Conservation (phyloP, 1,140 invertebrate species). For the Drosophila micromelanica region DNA sequence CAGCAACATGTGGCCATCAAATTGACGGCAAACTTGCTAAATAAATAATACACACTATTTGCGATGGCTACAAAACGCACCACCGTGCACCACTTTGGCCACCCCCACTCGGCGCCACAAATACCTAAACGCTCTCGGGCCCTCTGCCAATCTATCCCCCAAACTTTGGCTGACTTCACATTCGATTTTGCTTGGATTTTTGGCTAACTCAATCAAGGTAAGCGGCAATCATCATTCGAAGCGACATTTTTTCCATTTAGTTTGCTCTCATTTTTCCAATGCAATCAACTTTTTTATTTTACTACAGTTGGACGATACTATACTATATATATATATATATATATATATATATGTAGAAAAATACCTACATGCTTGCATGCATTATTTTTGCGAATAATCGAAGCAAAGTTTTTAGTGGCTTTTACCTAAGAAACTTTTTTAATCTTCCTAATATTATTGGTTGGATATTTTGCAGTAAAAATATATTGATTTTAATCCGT, state of each 20-base stretch:
- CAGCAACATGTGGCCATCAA: constrained; percentile 74
- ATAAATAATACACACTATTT: constrained; percentile 49
- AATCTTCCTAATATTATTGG: no score
- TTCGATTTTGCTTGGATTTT: constrained; percentile 14
- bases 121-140: not conserved
- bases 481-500: no score
- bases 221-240: constrained; percentile 17
- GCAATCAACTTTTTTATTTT: constrained; percentile 16
- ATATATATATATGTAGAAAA: no score
- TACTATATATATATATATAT: no score
- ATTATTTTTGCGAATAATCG: no score
- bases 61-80: constrained; percentile 7
- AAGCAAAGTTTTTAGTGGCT: no score
- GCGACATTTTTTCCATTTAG: constrained; percentile 19
- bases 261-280: not conserved
- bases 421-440: no score
- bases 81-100: not conserved
- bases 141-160: not conserved
- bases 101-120: not conserved
- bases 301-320: not conserved
- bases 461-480: no score
- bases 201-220: constrained; percentile 33
- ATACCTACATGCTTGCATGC: no score
- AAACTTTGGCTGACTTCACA: not conserved
- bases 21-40: constrained; percentile 38